Evolutionary conservation across 1,140 invertebrate genomes (phyloP).

Genomic region (Tetramorium alpestre): DNA sequence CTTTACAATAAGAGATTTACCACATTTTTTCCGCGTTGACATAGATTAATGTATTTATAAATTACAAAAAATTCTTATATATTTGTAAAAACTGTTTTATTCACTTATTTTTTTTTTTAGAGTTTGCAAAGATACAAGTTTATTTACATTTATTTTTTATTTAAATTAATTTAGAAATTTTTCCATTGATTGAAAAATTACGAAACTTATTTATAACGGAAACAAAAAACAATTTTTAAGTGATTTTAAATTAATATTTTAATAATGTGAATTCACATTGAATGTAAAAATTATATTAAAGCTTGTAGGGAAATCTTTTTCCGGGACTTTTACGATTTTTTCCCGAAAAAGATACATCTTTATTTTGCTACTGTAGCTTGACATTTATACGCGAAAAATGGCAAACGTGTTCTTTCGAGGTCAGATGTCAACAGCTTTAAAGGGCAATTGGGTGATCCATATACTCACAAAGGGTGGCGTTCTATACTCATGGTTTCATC

Average conservation of each 20-base stretch:
- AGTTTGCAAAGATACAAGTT: neutral
- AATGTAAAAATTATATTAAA: neutral
- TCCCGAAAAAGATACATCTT: neutral
- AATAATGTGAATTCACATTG: neutral
- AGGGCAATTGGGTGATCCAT: neutral
- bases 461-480: neutral
- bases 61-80: neutral
- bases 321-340: neutral
- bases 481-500: neutral
- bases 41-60: neutral
- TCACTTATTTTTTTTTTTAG: neutral
- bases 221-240: neutral
- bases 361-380: neutral
- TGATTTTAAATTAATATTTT: neutral
- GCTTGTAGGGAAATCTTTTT: neutral
- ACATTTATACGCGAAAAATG: conserved; percentile 1
- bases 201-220: neutral
- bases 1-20: neutral
- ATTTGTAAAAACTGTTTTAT: neutral
- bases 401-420: neutral
- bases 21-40: neutral
- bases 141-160: no score
- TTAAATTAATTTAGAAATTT: neutral
- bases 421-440: conserved; percentile 36
- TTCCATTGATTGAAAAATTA: neutral